Evolutionary conservation across 1,140 invertebrate genomes (phyloP).

Genomic region (Drosophila arizonae): DNA sequence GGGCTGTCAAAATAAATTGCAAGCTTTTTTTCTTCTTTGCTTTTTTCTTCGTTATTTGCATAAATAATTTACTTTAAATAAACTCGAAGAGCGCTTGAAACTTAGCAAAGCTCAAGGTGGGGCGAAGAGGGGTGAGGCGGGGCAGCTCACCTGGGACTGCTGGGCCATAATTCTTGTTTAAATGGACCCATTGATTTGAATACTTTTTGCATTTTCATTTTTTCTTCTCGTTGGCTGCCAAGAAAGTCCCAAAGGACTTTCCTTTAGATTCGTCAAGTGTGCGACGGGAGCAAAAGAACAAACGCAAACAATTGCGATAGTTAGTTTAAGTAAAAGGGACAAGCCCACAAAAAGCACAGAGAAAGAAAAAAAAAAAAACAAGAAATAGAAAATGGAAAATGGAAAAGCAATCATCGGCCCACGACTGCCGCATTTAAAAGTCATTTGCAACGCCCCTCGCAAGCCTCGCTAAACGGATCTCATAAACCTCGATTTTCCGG

Average conservation of each 20-base stretch:
- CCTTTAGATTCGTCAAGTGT: slow-evolving; percentile 44
- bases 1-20: slow-evolving; percentile 66
- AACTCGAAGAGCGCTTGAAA: slow-evolving; percentile 59
- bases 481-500: slow-evolving; percentile 60
- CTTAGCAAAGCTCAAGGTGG: slow-evolving; percentile 31
- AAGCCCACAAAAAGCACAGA: not conserved
- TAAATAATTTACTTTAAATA: slow-evolving; percentile 80
- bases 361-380: slow-evolving; percentile 4
- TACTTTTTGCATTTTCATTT: slow-evolving; percentile 50
- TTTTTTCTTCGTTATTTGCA: slow-evolving; percentile 60
- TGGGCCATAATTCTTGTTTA: slow-evolving; percentile 72
- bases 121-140: too few species aligned
- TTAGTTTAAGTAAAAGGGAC: slow-evolving; percentile 20
- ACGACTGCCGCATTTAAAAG: slow-evolving; percentile 69
- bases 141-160: slow-evolving; percentile 42
- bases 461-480: slow-evolving; percentile 54
- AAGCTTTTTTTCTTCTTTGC: slow-evolving; percentile 45
- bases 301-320: slow-evolving; percentile 38
- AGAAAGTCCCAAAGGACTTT: slow-evolving; percentile 53
- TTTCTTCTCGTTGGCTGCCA: not conserved
- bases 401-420: slow-evolving; percentile 54
- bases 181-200: slow-evolving; percentile 67
- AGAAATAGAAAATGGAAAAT: slow-evolving; percentile 14
- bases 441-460: slow-evolving; percentile 76
- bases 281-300: slow-evolving; percentile 31